A percentile compares a stretch with the other conserved stretches of the same genome.
phyloP scores from a whole-genome alignment of 2,888 invertebrate species.

The Hirtodrosophila cameraria region DNA sequence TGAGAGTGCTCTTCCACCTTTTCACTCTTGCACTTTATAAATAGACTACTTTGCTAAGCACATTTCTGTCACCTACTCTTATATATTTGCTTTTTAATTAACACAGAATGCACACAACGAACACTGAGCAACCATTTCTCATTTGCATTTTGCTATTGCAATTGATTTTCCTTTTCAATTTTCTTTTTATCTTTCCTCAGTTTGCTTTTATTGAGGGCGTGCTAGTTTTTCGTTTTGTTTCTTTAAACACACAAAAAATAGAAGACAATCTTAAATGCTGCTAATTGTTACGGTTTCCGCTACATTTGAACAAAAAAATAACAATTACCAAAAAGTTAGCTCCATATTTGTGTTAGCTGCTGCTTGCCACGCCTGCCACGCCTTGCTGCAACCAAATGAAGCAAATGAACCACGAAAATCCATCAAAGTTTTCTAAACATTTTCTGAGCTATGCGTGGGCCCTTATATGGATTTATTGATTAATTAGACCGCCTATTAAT shows the following conservation, averaged over 20 bases:
- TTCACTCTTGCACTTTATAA: conserved; percentile 47
- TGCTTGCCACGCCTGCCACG: conserved; percentile 67
- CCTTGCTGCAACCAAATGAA: conserved; percentile 54
- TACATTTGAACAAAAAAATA: conserved; percentile 20
- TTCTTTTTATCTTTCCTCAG: conserved; percentile 22
- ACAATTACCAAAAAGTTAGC: conserved; percentile 66
- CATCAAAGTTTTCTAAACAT: conserved; percentile 31
- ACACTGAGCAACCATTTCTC: conserved; percentile 39
- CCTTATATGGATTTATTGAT: conserved; percentile 52
- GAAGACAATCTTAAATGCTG: conserved; percentile 5
- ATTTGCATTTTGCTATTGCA: conserved; percentile 34
- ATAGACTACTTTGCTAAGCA: conserved; percentile 60
- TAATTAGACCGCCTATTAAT: conserved; percentile 29
- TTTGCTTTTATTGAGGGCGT: conserved; percentile 53
- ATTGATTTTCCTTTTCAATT: conserved; percentile 42
- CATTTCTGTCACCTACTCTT: conserved; percentile 53
- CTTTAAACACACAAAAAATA: neutral
- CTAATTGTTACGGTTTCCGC: conserved; percentile 71
- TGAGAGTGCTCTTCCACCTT: conserved; percentile 1
- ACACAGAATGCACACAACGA: conserved; percentile 44
- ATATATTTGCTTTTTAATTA: conserved; percentile 57
- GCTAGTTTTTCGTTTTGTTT: conserved; percentile 41
- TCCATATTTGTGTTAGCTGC: conserved; percentile 55
- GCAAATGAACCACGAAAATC: conserved; percentile 60
- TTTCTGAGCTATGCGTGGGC: conserved; percentile 36